Base-by-base conservation (phyloP, 2,113 vertebrate genomes). In the Boulengeromyrus knoepffleri region DNA sequence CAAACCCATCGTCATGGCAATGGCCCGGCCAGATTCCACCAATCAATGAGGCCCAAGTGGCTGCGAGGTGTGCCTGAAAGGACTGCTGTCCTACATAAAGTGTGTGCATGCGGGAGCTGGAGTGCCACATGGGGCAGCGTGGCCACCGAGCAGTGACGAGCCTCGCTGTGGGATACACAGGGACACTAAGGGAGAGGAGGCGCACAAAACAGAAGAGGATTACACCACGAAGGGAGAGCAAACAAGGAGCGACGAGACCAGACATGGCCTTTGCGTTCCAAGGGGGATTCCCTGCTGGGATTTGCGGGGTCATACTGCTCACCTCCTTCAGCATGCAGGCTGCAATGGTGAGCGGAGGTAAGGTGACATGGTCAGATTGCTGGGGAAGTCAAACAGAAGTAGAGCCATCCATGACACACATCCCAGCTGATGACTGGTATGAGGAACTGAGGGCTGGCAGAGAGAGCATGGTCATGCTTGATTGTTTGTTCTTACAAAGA, bases 51-150 rank as follows among this genome's bases (percentile, higher is more conserved):
- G 92, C 93, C 93, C 47, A 92, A 87, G 92, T 93, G 94, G 94
- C 94, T 95, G 95, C 85, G 93, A 95, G 94, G 94, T 95, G 93
- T 92, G 92, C 93, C 92, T 88, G 90, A 77, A 92, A 92, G 86
- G 91, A 90, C 91, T 94, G 89, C 93, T 93, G 93, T 92, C 93
- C 94, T 92, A 96, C 94, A 96, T 96, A 96, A 96, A 95, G 94
- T 10, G 58, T 46, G 88, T 42, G 80, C 19, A 52, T 24, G 39
- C 17, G 12, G 87, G 90, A 42, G 74, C 24, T n/a, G 36, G 83
- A 91, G 88, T 12, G 19, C 88, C 88, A 74, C 88, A 91, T 56
- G 45, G 83, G 90, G 45, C 80, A 86, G 12, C 36, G 13, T 19
- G n/a, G 39, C 52, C 50, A 13, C 3, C 24, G 56, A 62, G 36